These are phyloP conservation scores for Chrysopa pallens DNA, from an alignment of 1,140 invertebrate genomes.

Conservation along the genomic window DNA sequence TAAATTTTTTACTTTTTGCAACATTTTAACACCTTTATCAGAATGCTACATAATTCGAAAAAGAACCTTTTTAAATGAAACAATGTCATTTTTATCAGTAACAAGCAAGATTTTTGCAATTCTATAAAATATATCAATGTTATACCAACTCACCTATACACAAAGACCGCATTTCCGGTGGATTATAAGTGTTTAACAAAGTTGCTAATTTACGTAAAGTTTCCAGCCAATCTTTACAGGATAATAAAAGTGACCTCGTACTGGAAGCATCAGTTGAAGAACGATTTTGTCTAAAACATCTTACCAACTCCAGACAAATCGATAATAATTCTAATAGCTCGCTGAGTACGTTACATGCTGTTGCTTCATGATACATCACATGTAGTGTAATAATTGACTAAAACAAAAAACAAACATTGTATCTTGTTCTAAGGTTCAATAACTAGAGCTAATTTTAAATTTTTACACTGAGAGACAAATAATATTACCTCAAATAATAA, in stretches of 20 bases:
- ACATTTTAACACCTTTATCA: too few species aligned
- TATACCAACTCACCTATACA: slow-evolving; percentile 42
- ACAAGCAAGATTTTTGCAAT: too few species aligned
- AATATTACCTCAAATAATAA: slow-evolving; percentile 63
- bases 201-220: slow-evolving; percentile 68
- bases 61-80: too few species aligned
- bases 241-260: slow-evolving; percentile 37
- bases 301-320: slow-evolving; percentile 53
- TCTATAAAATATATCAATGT: too few species aligned
- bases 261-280: slow-evolving; percentile 33
- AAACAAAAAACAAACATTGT: slow-evolving; percentile 11
- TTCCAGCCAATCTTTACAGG: slow-evolving; percentile 72
- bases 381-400: slow-evolving; percentile 76
- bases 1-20: too few species aligned
- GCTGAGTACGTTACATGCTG: slow-evolving; percentile 65
- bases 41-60: too few species aligned
- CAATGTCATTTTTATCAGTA: too few species aligned
- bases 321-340: slow-evolving; percentile 69
- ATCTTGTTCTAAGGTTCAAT: too few species aligned
- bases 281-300: slow-evolving; percentile 42
- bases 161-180: slow-evolving; percentile 62
- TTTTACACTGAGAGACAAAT: too few species aligned
- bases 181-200: slow-evolving; percentile 76
- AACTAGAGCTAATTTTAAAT: too few species aligned
- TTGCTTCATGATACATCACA: slow-evolving; percentile 87